Conservation (phyloP, 1,140 invertebrate genomes). For the Dendroctonus ponderosae region DNA sequence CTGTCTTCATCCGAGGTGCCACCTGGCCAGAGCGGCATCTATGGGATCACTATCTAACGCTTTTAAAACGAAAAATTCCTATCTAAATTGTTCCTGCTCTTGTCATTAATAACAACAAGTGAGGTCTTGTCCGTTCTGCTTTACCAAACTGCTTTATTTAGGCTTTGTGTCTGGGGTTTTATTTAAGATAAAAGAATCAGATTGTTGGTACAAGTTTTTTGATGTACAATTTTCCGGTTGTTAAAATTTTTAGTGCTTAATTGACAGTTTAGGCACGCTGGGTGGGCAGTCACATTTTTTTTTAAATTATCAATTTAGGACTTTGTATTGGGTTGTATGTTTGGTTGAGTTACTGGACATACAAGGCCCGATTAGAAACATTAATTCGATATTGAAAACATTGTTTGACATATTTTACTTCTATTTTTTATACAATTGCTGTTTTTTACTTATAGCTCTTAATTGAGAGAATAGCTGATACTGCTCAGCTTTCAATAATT, state of each 20-base stretch:
- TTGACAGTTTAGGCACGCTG: conserved; percentile 21
- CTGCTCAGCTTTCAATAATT: too few species aligned
- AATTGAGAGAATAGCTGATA: too few species aligned
- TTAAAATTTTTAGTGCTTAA: conserved; percentile 27
- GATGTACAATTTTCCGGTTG: conserved; percentile 29
- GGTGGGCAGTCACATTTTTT: conserved; percentile 7
- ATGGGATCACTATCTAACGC: conserved; percentile 32
- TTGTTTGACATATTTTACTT: too few species aligned
- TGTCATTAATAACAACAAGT: conserved; percentile 35
- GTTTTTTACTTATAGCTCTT: too few species aligned
- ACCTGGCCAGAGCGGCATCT: conserved; percentile 42
- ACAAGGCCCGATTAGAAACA: too few species aligned
- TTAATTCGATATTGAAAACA: too few species aligned
- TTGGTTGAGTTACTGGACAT: too few species aligned
- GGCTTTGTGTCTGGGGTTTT: conserved; percentile 27
- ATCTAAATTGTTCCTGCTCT: conserved; percentile 32
- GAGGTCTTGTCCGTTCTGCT: conserved; percentile 19
- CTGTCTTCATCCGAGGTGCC: conserved; percentile 46
- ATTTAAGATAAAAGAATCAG: conserved; percentile 31
- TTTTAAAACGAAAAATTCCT: conserved; percentile 40
- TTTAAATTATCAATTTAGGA: neutral
- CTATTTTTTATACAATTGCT: too few species aligned
- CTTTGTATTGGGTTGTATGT: too few species aligned
- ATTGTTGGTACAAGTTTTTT: conserved; percentile 34
- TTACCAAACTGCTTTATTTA: conserved; percentile 33